Conservation (phyloP, 2,113 vertebrate species). For the Fregata magnificens region DNA sequence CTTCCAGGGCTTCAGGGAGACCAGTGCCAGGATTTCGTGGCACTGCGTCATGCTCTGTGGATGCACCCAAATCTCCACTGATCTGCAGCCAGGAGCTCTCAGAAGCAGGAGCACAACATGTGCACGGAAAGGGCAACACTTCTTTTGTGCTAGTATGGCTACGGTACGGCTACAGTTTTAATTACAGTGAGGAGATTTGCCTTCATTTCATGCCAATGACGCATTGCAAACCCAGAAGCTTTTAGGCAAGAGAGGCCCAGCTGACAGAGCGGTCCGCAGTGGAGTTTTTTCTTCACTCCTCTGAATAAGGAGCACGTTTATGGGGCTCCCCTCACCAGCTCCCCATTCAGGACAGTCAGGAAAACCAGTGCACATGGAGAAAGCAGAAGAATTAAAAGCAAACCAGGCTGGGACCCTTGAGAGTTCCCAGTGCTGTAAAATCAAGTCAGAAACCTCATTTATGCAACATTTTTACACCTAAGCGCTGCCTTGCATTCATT, state of each 20-base stretch:
- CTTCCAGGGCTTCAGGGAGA: neutral
- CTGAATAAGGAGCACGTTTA: neutral
- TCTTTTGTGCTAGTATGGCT: neutral
- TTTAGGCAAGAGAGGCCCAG: neutral
- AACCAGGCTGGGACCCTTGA: neutral
- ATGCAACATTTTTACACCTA: neutral
- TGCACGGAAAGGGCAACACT: neutral
- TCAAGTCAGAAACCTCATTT: neutral
- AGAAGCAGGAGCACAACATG: neutral
- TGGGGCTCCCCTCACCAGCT: neutral
- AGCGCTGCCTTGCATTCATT: neutral
- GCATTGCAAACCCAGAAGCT: neutral
- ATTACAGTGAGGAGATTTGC: neutral
- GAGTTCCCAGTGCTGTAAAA: neutral
- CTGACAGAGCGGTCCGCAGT: neutral
- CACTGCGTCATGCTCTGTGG: neutral
- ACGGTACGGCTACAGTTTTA: neutral
- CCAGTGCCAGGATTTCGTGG: neutral
- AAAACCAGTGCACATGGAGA: fast-evolving
- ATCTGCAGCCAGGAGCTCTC: neutral
- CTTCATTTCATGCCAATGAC: neutral
- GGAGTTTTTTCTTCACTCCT: neutral
- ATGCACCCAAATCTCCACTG: neutral
- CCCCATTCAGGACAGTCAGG: neutral
- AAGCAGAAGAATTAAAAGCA: neutral